Evolutionary conservation across 2,113 vertebrate genomes (phyloP).

Genomic region (Uria lomvia): DNA sequence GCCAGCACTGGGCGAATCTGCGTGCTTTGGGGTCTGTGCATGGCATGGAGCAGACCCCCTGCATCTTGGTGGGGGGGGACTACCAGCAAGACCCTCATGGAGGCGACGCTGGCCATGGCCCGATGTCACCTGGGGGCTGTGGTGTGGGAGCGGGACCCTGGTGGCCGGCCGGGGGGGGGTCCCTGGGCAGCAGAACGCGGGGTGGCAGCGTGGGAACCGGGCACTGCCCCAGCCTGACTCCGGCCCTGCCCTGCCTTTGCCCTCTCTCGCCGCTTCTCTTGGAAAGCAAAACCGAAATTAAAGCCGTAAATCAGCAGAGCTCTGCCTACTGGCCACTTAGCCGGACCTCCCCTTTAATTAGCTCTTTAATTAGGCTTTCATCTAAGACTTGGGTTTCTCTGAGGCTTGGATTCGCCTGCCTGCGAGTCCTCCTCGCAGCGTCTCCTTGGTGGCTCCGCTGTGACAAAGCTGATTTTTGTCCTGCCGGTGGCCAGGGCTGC

Average conservation of each 20-base stretch:
- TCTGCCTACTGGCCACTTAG: constrained; percentile 27
- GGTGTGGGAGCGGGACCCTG: rapidly evolving
- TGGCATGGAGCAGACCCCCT: neutral
- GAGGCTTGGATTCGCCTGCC: neutral
- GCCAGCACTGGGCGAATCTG: rapidly evolving
- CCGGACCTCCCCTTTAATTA: constrained; percentile 42
- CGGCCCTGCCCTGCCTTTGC: neutral
- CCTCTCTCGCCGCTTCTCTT: neutral
- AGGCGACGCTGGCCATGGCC: rapidly evolving
- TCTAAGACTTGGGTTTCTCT: neutral
- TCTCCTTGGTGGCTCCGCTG: neutral
- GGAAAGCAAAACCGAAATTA: constrained; percentile 35
- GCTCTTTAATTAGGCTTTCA: constrained; percentile 51
- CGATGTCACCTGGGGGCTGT: neutral
- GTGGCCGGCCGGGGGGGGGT: rapidly evolving
- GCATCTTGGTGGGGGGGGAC: no score
- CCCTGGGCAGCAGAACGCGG: rapidly evolving
- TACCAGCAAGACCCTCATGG: neutral
- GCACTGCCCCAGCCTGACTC: neutral
- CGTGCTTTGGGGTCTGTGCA: rapidly evolving
- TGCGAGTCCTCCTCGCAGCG: neutral
- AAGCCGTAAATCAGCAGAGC: neutral
- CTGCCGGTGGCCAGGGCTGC: neutral
- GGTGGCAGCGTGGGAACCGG: neutral
- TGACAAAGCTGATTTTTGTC: neutral